phyloP scores from a whole-genome alignment of 2,113 vertebrate genomes.

The Nematolebias whitei region DNA sequence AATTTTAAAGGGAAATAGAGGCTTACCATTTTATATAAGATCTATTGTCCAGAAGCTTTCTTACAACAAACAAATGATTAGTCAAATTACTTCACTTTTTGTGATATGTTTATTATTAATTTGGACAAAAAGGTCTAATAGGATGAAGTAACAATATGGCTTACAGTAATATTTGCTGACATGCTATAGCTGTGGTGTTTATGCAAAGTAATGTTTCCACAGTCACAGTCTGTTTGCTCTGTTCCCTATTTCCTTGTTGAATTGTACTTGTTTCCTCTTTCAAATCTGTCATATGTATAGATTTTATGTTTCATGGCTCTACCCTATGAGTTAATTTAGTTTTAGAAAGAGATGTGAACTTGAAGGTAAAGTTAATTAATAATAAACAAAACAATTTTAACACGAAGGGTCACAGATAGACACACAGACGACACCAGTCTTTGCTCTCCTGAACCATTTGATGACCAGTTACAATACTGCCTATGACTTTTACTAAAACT shows the following conservation, averaged over 20 bases:
- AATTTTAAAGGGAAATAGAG: no score
- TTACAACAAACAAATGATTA: no score
- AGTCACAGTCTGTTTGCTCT: background rate
- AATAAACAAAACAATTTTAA: background rate
- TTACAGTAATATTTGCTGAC: conserved; percentile 8
- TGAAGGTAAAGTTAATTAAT: background rate
- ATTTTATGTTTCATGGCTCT: background rate
- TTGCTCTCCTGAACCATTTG: no score
- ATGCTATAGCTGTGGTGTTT: background rate
- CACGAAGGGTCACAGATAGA: no score
- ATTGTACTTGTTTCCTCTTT: background rate
- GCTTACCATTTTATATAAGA: no score
- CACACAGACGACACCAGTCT: no score
- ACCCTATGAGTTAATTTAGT: background rate
- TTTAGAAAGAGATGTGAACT: background rate
- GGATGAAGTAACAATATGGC: background rate
- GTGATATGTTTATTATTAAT: background rate
- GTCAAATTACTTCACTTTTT: no score
- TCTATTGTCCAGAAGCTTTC: no score
- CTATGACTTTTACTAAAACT: no score
- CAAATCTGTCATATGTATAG: background rate
- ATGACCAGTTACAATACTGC: no score
- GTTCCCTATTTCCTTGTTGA: background rate
- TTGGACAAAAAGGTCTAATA: background rate
- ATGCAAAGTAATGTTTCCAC: background rate